Base-by-base conservation (phyloP, 2,113 vertebrate species). In the Strix uralensis region DNA sequence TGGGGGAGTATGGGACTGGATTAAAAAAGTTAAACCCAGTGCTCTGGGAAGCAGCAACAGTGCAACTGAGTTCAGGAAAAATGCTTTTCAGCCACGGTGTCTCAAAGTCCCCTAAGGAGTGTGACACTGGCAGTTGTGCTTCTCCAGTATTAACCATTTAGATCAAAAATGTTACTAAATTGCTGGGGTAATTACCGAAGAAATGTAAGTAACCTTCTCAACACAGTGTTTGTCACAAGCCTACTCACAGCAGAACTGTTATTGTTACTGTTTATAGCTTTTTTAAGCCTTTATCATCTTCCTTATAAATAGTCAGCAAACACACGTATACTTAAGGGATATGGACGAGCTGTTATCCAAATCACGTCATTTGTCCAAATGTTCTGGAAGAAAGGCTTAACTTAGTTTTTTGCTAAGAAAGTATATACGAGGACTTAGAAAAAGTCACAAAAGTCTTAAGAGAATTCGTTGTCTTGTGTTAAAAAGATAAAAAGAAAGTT, bases 401-500 rank as follows among this genome's bases (percentile, higher is more conserved):
- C 44, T 92, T 81, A 34, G 5, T 22, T 36, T 36, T 88, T 90
- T 92, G 36, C 58, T 82, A 72, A 85, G 77, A 94, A 96, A 92
- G 55, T 77, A 72, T 88, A 83, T 77, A 75, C 2, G 10, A 95
- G 63, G 49, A 92, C 65, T 94, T 86, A 47, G 84, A 77, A 91
- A 62, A 97, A 88, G 36, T 90, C 72, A 63, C 38, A 81, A 69
- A 85, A 55, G 34, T 71, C 96, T 87, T 92, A 63, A 72, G 93
- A 95, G 94, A 83, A 85, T 95, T 94, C 10, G 0, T 23, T 18
- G 18, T 55, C 77, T 80, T 86, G 40, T 81, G 44, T 94, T 80
- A 77, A 80, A 95, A 92, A 67, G 84, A 90, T 92, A 44, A 93
- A 75, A 87, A 89, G 62, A 36, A 84, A 80, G 51, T 81, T 59